phyloP scores from a whole-genome alignment of 2,888 invertebrate species.

The Cataglyphis rosenhaueri region DNA sequence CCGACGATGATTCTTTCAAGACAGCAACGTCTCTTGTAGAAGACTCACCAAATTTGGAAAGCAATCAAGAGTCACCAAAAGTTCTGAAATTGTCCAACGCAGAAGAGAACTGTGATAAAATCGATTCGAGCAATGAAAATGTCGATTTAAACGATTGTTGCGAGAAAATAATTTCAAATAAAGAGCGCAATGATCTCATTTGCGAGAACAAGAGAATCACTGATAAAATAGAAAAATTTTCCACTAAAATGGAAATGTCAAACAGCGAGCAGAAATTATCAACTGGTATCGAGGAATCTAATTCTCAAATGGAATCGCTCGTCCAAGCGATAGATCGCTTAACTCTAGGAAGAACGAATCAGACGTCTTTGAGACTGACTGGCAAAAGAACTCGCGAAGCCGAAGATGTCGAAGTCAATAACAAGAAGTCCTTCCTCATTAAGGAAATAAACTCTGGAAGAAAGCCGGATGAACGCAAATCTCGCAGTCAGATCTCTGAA shows the following conservation, averaged over 20 bases:
- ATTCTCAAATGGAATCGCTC: conserved; percentile 34
- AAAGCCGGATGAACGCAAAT: not conserved
- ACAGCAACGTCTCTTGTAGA: conserved; percentile 55
- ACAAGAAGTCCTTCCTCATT: conserved; percentile 48
- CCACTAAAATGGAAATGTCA: not conserved
- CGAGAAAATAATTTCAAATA: not conserved
- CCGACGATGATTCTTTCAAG: conserved; percentile 60
- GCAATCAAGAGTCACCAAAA: not conserved
- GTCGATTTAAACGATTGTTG: not conserved
- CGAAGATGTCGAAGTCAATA: conserved; percentile 25
- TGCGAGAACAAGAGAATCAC: not conserved
- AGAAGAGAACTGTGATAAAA: conserved; percentile 4
- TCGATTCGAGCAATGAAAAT: not conserved
- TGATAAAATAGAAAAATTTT: conserved; percentile 1
- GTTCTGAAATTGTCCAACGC: not conserved
- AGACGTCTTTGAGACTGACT: not conserved
- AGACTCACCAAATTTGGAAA: not conserved
- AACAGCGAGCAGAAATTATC: not conserved
- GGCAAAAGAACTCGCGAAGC: conserved; percentile 34
- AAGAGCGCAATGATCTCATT: not conserved
- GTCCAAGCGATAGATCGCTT: conserved; percentile 51
- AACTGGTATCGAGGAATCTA: not conserved
- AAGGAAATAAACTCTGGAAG: conserved; percentile 24
- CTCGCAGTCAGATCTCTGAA: conserved; percentile 43
- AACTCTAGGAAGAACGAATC: conserved; percentile 35